These are phyloP conservation scores for Nestor notabilis DNA, from an alignment of 2,113 vertebrate genomes.

Conservation along the genomic window DNA sequence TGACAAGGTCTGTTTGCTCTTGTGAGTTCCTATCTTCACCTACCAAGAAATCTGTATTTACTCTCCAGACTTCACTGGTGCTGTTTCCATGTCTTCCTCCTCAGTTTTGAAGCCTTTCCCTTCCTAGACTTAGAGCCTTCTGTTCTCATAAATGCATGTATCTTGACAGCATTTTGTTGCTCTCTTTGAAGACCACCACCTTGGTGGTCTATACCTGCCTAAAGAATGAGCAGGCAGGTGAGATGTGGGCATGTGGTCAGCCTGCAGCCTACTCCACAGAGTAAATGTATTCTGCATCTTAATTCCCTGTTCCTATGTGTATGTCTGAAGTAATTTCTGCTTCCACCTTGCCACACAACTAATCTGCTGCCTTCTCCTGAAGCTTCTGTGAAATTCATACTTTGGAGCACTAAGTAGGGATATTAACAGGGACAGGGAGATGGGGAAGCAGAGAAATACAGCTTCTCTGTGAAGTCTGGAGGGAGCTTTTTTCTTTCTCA, in stretches of 20 bases:
- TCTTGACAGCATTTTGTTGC: not conserved
- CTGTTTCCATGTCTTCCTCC: not conserved
- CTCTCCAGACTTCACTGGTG: not conserved
- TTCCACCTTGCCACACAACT: not conserved
- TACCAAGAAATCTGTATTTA: not conserved
- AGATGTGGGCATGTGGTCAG: not conserved
- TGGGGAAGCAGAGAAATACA: not conserved
- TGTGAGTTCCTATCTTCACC: not conserved
- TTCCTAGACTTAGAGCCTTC: not conserved
- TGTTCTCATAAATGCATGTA: not conserved
- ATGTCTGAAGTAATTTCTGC: not conserved
- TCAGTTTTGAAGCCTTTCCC: not conserved
- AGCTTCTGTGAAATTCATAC: not conserved
- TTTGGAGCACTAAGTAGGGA: not conserved
- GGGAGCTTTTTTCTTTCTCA: not conserved
- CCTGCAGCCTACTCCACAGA: not conserved
- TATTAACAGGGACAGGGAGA: not conserved
- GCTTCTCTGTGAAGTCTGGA: not conserved
- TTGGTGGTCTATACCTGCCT: not conserved
- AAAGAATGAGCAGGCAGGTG: not conserved
- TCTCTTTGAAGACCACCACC: not conserved
- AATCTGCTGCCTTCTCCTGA: not conserved
- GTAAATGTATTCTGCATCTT: not conserved
- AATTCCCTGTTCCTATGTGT: not conserved
- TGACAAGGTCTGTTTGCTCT: not conserved